Percentiles rank a stretch among this genome's conserved stretches.
These are phyloP conservation scores for Ammodytes marinus DNA, from an alignment of 2,113 vertebrate species.

Conservation along the genomic window DNA sequence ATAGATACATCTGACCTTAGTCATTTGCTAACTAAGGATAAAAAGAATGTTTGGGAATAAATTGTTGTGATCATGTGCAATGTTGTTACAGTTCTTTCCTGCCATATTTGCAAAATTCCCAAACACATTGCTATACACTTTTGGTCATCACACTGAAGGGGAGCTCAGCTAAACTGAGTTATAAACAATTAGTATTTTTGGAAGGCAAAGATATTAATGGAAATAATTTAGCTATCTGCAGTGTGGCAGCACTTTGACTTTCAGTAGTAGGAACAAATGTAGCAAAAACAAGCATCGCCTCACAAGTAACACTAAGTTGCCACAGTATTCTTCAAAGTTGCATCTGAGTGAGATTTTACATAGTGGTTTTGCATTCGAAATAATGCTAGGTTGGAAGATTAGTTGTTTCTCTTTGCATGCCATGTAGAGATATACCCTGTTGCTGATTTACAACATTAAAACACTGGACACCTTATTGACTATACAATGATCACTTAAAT, in stretches of 20 bases:
- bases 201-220: constrained; percentile 11
- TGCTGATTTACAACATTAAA: neutral
- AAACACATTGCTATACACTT: neutral
- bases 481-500: neutral
- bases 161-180: constrained; percentile 37
- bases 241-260: constrained; percentile 12
- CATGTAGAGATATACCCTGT: neutral
- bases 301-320: neutral
- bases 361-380: neutral
- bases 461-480: neutral
- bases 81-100: neutral
- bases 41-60: neutral
- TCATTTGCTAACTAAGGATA: neutral
- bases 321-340: neutral
- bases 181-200: neutral
- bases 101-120: neutral
- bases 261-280: neutral
- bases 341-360: neutral
- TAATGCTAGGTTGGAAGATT: neutral
- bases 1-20: neutral
- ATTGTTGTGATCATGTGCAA: neutral
- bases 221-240: constrained; percentile 18
- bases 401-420: neutral
- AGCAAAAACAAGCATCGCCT: neutral
- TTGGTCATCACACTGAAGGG: constrained; percentile 3